Base-by-base conservation (phyloP, 2,113 vertebrate species). In the Melanotaenia duboulayi region DNA sequence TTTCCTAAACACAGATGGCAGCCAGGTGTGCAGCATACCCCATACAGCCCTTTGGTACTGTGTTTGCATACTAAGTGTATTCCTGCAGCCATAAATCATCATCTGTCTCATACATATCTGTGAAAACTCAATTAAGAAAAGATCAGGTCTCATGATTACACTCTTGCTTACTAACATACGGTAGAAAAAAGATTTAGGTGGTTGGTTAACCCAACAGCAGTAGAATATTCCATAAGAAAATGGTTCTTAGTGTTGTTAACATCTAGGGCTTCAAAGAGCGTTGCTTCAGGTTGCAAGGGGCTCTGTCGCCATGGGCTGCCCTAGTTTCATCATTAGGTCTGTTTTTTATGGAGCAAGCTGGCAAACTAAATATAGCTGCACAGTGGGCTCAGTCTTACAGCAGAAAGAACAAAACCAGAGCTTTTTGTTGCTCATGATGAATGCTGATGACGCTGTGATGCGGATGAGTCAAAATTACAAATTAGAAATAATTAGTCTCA, bases 321-420 rank as follows among this genome's bases (percentile, higher is more conserved):
- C 87, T 75, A 89, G 67, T 88, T 89, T 85, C 76, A 87, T 88
- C 78, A 87, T 85, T 84, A 82, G 72, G 50, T 78, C 68, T 82
- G 64, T 85, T 87, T 86, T 28, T 86, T 71, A 71, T 65, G 70
- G 62, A 83, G 51, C 79, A 71, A 65, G 68, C 68, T 76, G 65
- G 40, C 16, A 74, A 63, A 81, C 83, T 87, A 89, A 89, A 89
- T 85, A 83, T 88, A 89, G 84, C 77, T 9, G 39, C 81, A 39
- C 67, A 68, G 68, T 75, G 69, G 50, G 61, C 66, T 81, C 71
- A 66, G 77, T 52, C 49, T 35, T 71, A 78, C 61, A 40, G 74
- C 62, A 24, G 51, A 76, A 39, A 65, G 61, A 76, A 82, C 64
- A 75, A 76, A 84, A 62, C 62, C 59, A 3, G 23, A 4, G n/a